Conservation (phyloP, 2,797 vertebrate genomes). For the Rhadinocentrus ornatus region DNA sequence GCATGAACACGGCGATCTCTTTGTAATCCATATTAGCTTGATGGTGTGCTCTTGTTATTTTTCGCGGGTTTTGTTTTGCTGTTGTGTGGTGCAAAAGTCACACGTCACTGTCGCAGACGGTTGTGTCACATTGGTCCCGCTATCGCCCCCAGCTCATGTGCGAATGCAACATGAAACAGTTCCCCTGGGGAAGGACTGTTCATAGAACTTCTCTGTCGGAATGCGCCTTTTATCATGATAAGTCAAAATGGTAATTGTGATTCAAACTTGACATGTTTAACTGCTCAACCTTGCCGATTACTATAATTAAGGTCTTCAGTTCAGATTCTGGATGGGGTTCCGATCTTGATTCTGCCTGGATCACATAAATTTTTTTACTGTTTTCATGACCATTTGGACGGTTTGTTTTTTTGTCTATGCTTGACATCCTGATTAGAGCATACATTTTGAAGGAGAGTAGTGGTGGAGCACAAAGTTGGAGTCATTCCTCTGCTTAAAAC, state of each 20-base stretch:
- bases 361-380: not conserved
- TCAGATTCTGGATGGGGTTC: not conserved
- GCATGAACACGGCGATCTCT: too few relatives aligned
- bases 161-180: too few relatives aligned
- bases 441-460: not conserved
- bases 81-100: too few relatives aligned
- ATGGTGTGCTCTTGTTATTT: too few relatives aligned
- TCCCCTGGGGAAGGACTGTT: too few relatives aligned
- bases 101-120: too few relatives aligned
- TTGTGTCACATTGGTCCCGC: too few relatives aligned
- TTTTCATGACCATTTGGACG: not conserved
- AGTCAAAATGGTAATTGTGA: not conserved
- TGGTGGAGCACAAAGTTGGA: not conserved
- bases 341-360: not conserved
- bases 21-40: too few relatives aligned
- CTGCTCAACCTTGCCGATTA: not conserved
- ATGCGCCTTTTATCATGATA: not conserved
- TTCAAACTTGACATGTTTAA: not conserved
- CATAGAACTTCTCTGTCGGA: too few relatives aligned
- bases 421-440: constrained; percentile 1
- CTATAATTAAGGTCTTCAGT: not conserved
- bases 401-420: not conserved
- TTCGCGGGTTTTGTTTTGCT: too few relatives aligned
- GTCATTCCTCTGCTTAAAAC: constrained; percentile 5
- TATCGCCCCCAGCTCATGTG: too few relatives aligned